phyloP scores from a whole-genome alignment of 1,140 invertebrate species.

The Saccostrea cuccullata region DNA sequence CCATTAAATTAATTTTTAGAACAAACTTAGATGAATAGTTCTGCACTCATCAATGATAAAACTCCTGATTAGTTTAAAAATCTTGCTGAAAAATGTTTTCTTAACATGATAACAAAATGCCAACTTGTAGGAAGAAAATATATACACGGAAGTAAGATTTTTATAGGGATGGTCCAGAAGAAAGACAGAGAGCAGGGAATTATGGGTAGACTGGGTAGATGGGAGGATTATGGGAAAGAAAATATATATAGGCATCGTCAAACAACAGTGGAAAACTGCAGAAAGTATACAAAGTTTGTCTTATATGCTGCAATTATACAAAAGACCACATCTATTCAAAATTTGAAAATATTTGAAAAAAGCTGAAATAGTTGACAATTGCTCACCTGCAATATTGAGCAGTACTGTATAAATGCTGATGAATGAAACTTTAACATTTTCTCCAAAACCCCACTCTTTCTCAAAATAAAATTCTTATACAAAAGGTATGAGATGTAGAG shows the following conservation, averaged over 20 bases:
- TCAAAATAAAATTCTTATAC: neutral
- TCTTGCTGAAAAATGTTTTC: neutral
- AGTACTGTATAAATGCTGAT: too few relatives aligned
- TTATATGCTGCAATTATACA: constrained; percentile 7
- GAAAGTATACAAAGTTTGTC: constrained; percentile 21
- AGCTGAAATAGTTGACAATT: neutral
- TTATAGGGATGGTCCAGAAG: neutral
- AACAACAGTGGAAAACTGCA: constrained; percentile 27
- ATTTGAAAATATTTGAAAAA: neutral
- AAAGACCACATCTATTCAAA: constrained; percentile 23
- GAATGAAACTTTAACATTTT: too few relatives aligned
- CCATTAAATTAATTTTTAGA: too few relatives aligned
- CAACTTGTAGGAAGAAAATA: neutral
- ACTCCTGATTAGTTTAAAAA: neutral
- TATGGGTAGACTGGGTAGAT: constrained; percentile 23
- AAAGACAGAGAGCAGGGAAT: constrained; percentile 10
- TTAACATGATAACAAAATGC: constrained; percentile 13
- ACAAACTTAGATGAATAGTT: neutral
- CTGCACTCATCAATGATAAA: constrained; percentile 7
- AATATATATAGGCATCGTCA: constrained; percentile 23
- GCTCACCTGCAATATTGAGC: too few relatives aligned
- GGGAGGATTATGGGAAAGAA: constrained; percentile 19
- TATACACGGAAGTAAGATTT: neutral
- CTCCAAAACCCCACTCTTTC: too few relatives aligned
- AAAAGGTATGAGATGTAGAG: neutral